Evolutionary conservation across 2,797 vertebrate species (phyloP), one percentile per base, ranked within the genome.

Genomic region (Hylomyscus alleni): DNA sequence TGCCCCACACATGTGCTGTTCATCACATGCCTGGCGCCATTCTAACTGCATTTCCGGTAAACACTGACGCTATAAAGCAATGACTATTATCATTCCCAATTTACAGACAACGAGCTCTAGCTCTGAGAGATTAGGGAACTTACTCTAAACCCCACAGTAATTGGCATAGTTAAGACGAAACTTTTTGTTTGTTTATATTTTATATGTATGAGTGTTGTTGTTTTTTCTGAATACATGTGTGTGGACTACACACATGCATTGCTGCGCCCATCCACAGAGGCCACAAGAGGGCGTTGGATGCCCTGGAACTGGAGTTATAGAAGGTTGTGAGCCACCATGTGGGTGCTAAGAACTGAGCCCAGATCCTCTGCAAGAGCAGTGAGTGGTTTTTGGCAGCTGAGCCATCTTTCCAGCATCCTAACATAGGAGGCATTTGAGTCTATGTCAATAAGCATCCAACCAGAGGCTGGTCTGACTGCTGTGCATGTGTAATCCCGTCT

Each of bases 71-170:
- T 76, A 3, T 17, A 22, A 52, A 3, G 34, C 10, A 78, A 65
- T 20, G 15, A 47, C 52, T 67, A 20, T 19, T 77, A 47, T 83
- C 67, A 44, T 44, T 82, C 8, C 24, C 19, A 69, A 69, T 84
- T 92, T 72, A 93, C 7, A 81, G 29, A 87, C 24, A 56, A 89
- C 20, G 34, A 91, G 84, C 47, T 34, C 83, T 77, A 87, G 14
- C 37, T 89, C 56, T 34, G 77, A 31, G 54, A 89, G 52, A 29
- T 83, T 72, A 92, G 50, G 26, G 56, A 78, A 92, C 17, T n/a
- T 90, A 60, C 65, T 50, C 65, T 76, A 69, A 69, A 77, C 72
- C 75, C 62, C 47, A 84, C 11, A 34, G 19, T 62, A 92, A 95
- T 37, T 26, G 12, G 60, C 20, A 62, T 34, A 72, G 31, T 26